Conservation (phyloP, 2,797 vertebrate species). For the Staurois parvus region DNA sequence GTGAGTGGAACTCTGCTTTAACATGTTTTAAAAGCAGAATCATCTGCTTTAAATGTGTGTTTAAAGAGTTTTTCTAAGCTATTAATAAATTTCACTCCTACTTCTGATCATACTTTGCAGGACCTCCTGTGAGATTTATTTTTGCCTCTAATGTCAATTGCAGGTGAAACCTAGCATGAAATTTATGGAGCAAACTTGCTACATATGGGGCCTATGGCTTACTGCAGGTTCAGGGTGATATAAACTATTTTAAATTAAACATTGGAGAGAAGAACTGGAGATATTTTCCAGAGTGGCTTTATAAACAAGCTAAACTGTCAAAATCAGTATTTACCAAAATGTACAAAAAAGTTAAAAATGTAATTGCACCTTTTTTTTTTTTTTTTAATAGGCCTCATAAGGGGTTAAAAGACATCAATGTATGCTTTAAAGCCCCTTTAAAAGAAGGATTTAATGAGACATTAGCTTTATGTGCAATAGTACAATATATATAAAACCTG, state of each 20-base stretch:
- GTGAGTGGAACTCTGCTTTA: no score
- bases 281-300: background rate
- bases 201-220: background rate
- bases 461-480: conserved; percentile 4
- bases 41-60: background rate
- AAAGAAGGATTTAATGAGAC: background rate
- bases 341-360: background rate
- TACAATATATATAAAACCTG: conserved; percentile 49
- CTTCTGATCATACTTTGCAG: background rate
- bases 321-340: background rate
- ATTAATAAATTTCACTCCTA: background rate
- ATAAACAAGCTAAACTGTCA: background rate
- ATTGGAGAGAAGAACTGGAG: background rate
- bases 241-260: background rate
- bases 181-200: background rate
- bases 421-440: background rate
- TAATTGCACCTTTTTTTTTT: background rate
- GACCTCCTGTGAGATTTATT: background rate
- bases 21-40: no score
- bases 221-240: no score
- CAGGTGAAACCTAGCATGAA: background rate
- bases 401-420: background rate
- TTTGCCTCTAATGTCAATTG: background rate
- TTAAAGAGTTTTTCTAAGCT: background rate
- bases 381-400: background rate